Evolutionary conservation across 2,888 invertebrate species (phyloP).

Genomic region (Pharmacophagus antenor): DNA sequence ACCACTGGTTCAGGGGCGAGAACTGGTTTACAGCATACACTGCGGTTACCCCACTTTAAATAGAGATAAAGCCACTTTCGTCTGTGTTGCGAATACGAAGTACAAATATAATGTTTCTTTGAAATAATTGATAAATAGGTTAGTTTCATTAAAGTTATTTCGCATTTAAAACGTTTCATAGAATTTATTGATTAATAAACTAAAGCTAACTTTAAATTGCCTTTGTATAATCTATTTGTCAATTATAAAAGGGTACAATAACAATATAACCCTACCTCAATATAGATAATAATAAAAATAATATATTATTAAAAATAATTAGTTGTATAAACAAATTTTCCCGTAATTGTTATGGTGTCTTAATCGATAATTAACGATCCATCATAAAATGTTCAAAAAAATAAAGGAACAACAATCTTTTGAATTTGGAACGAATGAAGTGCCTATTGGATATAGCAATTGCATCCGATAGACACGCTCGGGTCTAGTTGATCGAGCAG

Average conservation of each 20-base stretch:
- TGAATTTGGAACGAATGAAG: constrained; percentile 24
- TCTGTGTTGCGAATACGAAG: constrained; percentile 17
- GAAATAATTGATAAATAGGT: background rate
- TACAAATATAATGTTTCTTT: constrained; percentile 4
- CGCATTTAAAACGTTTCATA: no score
- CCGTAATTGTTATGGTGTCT: no score
- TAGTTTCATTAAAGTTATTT: no score
- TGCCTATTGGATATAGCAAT: constrained; percentile 32
- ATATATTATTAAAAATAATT: background rate
- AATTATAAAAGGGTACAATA: no score
- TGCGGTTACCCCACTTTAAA: constrained; percentile 33
- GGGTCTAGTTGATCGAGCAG: constrained; percentile 45
- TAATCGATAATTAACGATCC: no score
- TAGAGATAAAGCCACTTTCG: constrained; percentile 37
- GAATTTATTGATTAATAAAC: no score
- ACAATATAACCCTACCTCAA: no score
- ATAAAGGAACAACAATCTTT: background rate
- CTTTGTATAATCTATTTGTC: no score
- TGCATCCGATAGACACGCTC: constrained; percentile 30
- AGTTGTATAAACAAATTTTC: background rate
- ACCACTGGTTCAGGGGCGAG: constrained; percentile 37
- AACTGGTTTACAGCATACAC: constrained; percentile 36
- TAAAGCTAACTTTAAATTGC: no score
- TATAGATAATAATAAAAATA: background rate
- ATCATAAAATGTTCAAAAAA: background rate